Base-by-base conservation (phyloP, 2,888 invertebrate species). In the Tortrix viridana region DNA sequence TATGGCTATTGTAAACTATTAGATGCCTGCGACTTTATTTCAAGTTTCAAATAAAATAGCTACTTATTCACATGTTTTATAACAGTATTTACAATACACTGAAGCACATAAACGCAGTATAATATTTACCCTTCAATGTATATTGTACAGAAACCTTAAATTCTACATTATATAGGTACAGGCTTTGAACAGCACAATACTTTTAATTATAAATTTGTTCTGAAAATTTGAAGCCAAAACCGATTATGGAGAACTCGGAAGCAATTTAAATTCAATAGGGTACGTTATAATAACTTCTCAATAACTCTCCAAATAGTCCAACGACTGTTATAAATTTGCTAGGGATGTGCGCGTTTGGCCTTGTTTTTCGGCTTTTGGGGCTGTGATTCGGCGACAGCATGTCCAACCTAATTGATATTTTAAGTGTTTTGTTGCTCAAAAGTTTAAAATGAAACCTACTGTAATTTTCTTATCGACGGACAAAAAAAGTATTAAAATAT, bases 281-380 rank as follows among this genome's bases (percentile, higher is more conserved):
- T 56, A 44, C 50, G 52, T 58, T 56, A 53, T 57, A 63, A 61
- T 63, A 64, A 64, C 61, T 66, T 54, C 32, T 61, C 61, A 38
- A 61, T 65, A 66, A 66, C 65, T 66, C 65, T 54, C 47, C 60
- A 66, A 66, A 50, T 60, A 62, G 49, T 60, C 57, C 54, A 66
- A 60, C 53, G 64, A 32, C 48, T 60, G 56, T 47, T 59, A 49
- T 37, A 55, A 32, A 32, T 61, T 44, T 46, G 22, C 20, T 48
- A 41, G 48, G 20, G 48, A 50, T 23, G 49, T 12, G 41, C 16
- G 16, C 12, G 9, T n/a, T 18, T 12, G 16, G 26, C 9, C 5
- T 49, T 22, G 26, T 6, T 38, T 4, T 20, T 50, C 19, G 50
- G 49, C 26, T 3, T 49, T 38, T n/a, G 5, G 5, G 7, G 9